Conservation (phyloP, 2,888 invertebrate genomes). For the Apantesis nais region DNA sequence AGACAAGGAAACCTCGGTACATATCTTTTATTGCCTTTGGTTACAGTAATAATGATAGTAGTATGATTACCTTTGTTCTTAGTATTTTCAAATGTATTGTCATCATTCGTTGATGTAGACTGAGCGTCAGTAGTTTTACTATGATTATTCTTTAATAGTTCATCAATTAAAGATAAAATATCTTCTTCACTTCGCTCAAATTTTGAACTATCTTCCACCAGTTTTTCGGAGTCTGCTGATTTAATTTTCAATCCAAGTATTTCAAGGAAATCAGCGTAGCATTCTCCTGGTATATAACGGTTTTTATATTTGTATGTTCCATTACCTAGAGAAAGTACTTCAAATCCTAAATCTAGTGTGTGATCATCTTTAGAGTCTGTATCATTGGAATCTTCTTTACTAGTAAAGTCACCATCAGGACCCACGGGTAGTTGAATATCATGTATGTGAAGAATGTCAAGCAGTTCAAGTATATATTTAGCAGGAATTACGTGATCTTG, state of each 20-base stretch:
- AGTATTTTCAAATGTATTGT: background rate
- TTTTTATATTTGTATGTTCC: constrained; percentile 6
- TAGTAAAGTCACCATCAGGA: background rate
- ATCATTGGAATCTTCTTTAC: background rate
- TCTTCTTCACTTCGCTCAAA: constrained; percentile 2
- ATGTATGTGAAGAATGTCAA: constrained; percentile 10
- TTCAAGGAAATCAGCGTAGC: background rate
- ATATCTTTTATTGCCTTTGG: background rate
- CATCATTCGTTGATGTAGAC: background rate
- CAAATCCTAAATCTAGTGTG: constrained; percentile 6
- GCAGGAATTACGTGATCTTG: constrained; percentile 13
- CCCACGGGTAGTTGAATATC: constrained; percentile 5
- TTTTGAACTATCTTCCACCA: background rate
- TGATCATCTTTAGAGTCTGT: background rate
- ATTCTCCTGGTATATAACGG: background rate
- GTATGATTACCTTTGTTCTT: constrained; percentile 13
- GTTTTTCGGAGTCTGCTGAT: background rate
- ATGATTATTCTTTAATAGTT: background rate
- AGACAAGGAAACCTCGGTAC: constrained; percentile 7
- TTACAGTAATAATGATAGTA: constrained; percentile 12
- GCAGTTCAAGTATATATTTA: constrained; percentile 11
- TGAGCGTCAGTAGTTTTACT: background rate
- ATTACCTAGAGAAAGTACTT: background rate
- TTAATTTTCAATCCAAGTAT: constrained; percentile 1
- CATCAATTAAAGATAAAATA: background rate